These are phyloP conservation scores for Cryptus viduatorius DNA, from an alignment of 2,888 invertebrate species.

Conservation along the genomic window DNA sequence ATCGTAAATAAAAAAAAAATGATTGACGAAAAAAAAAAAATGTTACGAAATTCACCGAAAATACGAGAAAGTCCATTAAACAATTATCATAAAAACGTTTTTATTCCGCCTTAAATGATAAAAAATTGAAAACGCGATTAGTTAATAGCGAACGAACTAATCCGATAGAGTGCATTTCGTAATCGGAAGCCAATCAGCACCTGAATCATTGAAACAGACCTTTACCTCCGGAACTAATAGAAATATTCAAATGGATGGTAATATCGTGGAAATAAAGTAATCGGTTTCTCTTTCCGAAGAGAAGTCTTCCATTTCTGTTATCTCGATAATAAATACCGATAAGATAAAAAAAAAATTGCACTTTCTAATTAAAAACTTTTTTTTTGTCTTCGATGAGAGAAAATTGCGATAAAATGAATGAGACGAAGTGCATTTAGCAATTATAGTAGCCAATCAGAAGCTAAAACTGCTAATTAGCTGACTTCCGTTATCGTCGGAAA, in stretches of 20 bases:
- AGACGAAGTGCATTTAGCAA: constrained; percentile 10
- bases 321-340: too few species aligned
- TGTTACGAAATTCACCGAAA: too few species aligned
- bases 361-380: background rate
- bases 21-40: constrained; percentile 14
- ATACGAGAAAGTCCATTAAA: background rate
- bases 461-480: constrained; percentile 6
- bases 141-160: background rate
- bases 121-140: background rate
- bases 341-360: too few species aligned
- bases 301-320: too few species aligned
- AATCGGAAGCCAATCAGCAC: background rate
- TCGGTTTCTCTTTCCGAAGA: too few species aligned
- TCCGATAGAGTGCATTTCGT: background rate
- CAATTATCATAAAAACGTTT: background rate
- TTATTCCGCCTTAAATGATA: background rate
- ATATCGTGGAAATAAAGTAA: too few species aligned
- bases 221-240: too few species aligned
- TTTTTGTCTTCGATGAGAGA: background rate
- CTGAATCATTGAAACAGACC: too few species aligned
- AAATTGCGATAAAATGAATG: background rate
- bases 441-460: background rate
- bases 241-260: too few species aligned
- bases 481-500: constrained; percentile 17
- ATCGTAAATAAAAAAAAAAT: constrained; percentile 24